Evolutionary conservation across 2,113 vertebrate genomes (phyloP).

Genomic region (cattle (Bos taurus)): ARS-UCD2.0 NC_037330.1:53150501-53151000

Average conservation of each 20-base stretch:
- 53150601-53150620: constrained; percentile 42
- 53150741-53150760: constrained; percentile 75
- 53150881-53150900: constrained; percentile 89
- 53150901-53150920: constrained; percentile 79
- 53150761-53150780: constrained; percentile 74
- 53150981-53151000: constrained; percentile 86
- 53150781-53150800: constrained; percentile 90
- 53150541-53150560: not conserved
- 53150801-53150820: constrained; percentile 84
- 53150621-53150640: constrained; percentile 52
- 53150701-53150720: constrained; percentile 34
- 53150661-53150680: constrained; percentile 66
- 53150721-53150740: constrained; percentile 73
- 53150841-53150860: constrained; percentile 86
- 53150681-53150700: constrained; percentile 59
- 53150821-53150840: constrained; percentile 88
- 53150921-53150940: constrained; percentile 76
- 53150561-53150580: not conserved
- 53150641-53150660: constrained; percentile 66
- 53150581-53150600: not conserved
- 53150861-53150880: constrained; percentile 84
- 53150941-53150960: constrained; percentile 86
- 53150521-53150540: not conserved
- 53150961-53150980: constrained; percentile 80
- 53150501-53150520: constrained; percentile 15